These are phyloP conservation scores for Leptogaster cylindrica DNA, from an alignment of 2,888 invertebrate genomes.

Conservation along the genomic window DNA sequence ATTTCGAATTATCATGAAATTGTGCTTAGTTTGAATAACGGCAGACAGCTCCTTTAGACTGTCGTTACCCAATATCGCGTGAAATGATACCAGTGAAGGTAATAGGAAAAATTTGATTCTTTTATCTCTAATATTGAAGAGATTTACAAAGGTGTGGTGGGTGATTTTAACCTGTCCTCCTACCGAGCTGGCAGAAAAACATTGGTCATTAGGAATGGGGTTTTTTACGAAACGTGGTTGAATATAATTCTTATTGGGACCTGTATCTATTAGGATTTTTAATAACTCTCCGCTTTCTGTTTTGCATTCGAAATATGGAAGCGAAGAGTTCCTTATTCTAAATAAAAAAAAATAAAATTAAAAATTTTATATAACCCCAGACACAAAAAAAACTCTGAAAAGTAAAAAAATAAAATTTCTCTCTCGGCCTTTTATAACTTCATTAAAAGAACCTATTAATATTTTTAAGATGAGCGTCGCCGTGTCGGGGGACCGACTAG, in stretches of 20 bases:
- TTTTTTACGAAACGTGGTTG: constrained; percentile 5
- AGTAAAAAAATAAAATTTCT: no score
- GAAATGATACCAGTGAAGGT: constrained; percentile 17
- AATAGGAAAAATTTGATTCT: constrained; percentile 41
- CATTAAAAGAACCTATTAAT: no score
- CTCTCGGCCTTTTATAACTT: no score
- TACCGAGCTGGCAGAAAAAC: constrained; percentile 11
- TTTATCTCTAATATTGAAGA: constrained; percentile 4
- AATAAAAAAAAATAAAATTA: no score
- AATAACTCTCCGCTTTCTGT: constrained; percentile 28
- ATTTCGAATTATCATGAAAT: constrained; percentile 13
- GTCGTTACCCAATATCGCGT: constrained; percentile 40
- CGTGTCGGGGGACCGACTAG: no score
- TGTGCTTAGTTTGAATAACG: constrained; percentile 25
- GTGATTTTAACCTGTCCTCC: constrained; percentile 14
- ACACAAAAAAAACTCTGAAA: no score
- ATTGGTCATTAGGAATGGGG: constrained; percentile 36
- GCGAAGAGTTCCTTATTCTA: constrained; percentile 41
- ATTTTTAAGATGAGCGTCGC: no score
- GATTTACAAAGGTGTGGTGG: constrained; percentile 9
- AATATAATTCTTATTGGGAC: constrained; percentile 17
- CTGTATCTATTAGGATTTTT: constrained; percentile 40
- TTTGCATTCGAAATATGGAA: constrained; percentile 35
- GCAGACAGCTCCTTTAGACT: constrained; percentile 22
- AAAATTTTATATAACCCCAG: no score